Evolutionary conservation across 2,113 vertebrate genomes (phyloP), one percentile per base, ranked within the genome.

Genomic region (Hippolais icterina): DNA sequence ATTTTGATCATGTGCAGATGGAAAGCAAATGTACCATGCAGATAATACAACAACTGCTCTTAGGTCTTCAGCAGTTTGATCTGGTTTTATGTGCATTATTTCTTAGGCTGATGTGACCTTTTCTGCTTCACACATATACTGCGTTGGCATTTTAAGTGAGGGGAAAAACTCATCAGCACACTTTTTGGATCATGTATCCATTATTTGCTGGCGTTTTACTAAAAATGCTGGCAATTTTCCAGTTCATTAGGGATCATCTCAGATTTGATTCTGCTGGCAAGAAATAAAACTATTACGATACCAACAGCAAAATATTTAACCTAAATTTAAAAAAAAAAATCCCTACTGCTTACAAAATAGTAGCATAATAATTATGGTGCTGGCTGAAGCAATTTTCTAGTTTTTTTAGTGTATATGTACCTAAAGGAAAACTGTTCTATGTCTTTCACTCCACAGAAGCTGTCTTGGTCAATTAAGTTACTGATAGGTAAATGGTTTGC

Each of bases 191-290:
- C 66, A 56, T 2, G 10, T 52, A 77, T 22, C 15, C 35, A 64
- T 80, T 94, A 96, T 88, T 83, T 94, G 31, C 52, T 86, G 33
- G 64, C 60, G 37, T 90, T 80, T 70, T 53, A 93, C 79, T 88
- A 81, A 93, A 96, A 96, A 93, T 0, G 20, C 41, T 75, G 82
- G 90, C 71, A 81, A 86, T 90, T 96, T 96, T 95, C 88, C 93
- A 94, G 90, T 75, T 96, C 82, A 81, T 96, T 97, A 92, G 82
- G 64, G 52, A 88, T 74, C 60, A 88, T 41, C 63, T 86, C 76
- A 89, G 79, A 86, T 83, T 39, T 60, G 71, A 88, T 78, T 82
- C 68, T 86, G 64, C 42, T 96, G 60, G 75, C 78, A 77, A 95
- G 63, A 96, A 92, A 72, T 52, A 85, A 71, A 93, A 65, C 77